Evolutionary conservation across 2,113 vertebrate species (phyloP).

Genomic region (Benitochromis conjunctus): DNA sequence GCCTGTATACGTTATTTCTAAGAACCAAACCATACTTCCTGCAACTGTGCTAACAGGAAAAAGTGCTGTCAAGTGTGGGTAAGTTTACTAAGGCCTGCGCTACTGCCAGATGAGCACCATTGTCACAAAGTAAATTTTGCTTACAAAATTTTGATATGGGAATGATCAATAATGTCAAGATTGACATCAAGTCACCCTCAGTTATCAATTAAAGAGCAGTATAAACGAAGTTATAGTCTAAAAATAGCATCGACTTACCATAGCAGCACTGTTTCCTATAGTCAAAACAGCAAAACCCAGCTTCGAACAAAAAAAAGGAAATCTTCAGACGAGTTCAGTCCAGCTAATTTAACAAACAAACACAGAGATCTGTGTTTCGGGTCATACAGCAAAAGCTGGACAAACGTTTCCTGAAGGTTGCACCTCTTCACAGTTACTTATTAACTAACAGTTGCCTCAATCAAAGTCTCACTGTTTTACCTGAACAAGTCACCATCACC

Average conservation of each 20-base stretch:
- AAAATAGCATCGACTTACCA: conserved; percentile 60
- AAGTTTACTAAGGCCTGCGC: not conserved
- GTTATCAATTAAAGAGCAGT: not conserved
- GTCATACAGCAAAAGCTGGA: conserved; percentile 7
- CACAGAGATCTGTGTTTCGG: not conserved
- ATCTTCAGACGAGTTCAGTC: not conserved
- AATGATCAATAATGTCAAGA: not conserved
- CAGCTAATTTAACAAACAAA: not conserved
- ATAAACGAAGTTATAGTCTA: not conserved
- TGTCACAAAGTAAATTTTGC: not conserved
- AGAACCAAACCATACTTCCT: conserved; percentile 11
- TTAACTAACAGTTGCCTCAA: conserved; percentile 53
- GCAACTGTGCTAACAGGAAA: not conserved
- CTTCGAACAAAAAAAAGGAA: not conserved
- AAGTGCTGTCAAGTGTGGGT: not conserved
- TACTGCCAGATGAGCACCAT: not conserved
- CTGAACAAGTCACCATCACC: not conserved
- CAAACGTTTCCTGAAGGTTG: conserved; percentile 47
- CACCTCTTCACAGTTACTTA: conserved; percentile 59
- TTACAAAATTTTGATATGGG: not conserved
- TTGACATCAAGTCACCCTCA: not conserved
- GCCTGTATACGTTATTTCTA: not conserved
- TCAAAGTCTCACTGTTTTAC: conserved; percentile 26
- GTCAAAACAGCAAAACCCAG: not conserved
- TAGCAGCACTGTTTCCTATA: conserved; percentile 13